These are phyloP conservation scores for Stramonita haemastoma DNA, from an alignment of 2,888 invertebrate species.

Conservation along the genomic window DNA sequence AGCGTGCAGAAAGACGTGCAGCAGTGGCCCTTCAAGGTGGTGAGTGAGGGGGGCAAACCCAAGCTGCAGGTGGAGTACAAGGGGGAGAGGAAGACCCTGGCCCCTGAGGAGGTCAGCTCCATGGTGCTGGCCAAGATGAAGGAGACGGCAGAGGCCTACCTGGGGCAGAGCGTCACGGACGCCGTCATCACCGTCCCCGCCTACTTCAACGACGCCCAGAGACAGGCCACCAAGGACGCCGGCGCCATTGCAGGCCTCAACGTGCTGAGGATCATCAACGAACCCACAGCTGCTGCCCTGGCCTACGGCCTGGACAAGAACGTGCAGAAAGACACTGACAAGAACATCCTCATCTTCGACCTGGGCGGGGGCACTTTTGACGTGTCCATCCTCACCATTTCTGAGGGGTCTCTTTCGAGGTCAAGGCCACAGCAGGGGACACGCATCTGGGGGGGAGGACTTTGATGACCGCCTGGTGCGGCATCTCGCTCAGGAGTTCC, in stretches of 20 bases:
- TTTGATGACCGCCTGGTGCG: too few species aligned
- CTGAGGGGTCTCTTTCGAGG: slow-evolving; percentile 85
- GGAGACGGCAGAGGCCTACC: slow-evolving; percentile 78
- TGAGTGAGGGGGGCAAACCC: slow-evolving; percentile 62
- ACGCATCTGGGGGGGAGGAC: slow-evolving; percentile 83
- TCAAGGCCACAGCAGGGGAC: slow-evolving; percentile 87
- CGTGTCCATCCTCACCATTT: slow-evolving; percentile 79
- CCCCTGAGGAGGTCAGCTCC: slow-evolving; percentile 92
- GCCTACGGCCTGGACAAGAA: too few species aligned
- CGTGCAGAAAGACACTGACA: too few species aligned
- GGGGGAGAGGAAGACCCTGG: slow-evolving; percentile 90
- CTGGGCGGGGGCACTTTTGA: slow-evolving; percentile 80
- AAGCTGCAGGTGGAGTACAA: slow-evolving; percentile 80
- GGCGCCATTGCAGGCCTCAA: slow-evolving; percentile 77
- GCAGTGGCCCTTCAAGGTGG: slow-evolving; percentile 68
- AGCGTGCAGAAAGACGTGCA: slow-evolving; percentile 67
- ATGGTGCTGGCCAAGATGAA: slow-evolving; percentile 95
- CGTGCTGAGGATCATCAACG: too few species aligned
- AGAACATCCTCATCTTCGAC: too few species aligned
- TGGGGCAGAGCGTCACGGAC: slow-evolving; percentile 81
- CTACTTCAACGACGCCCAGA: slow-evolving; percentile 78
- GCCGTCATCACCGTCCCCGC: slow-evolving; percentile 76
- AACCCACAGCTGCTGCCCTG: too few species aligned
- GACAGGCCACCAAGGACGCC: slow-evolving; percentile 82
- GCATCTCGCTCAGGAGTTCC: slow-evolving; percentile 87